phyloP scores from a whole-genome alignment of 2,888 invertebrate genomes.

The Odontothrips loti region DNA sequence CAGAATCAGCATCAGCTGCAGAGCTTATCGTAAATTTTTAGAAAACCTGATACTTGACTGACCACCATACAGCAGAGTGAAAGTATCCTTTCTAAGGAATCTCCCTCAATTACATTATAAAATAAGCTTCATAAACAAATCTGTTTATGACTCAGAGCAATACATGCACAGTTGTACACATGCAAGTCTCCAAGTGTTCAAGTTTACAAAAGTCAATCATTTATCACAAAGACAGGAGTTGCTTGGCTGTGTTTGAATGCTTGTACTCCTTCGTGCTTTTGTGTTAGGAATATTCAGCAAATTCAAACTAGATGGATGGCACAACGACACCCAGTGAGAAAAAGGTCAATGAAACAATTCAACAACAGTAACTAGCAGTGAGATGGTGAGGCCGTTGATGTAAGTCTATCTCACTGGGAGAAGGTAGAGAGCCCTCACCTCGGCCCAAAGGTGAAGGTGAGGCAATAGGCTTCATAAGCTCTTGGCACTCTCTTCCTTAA shows the following conservation, averaged over 20 bases:
- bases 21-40: too few relatives aligned
- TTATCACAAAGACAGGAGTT: neutral
- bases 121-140: too few relatives aligned
- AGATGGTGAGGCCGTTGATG: neutral
- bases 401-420: neutral
- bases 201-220: neutral
- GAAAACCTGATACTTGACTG: too few relatives aligned
- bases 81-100: too few relatives aligned
- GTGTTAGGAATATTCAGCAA: neutral
- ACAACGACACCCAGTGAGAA: conserved; percentile 11
- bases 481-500: neutral
- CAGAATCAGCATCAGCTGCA: too few relatives aligned
- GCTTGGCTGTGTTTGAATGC: neutral
- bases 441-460: too few relatives aligned
- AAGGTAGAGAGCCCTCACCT: neutral
- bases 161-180: neutral
- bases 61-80: too few relatives aligned
- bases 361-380: neutral
- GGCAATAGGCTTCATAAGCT: too few relatives aligned
- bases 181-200: neutral
- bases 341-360: neutral
- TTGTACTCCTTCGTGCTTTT: neutral
- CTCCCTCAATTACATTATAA: too few relatives aligned
- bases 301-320: conserved; percentile 22
- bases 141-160: neutral